A percentile compares a stretch with the other conserved stretches of the same genome.
These are phyloP conservation scores for Aquatica leii DNA, from an alignment of 2,888 invertebrate genomes.

Conservation along the genomic window DNA sequence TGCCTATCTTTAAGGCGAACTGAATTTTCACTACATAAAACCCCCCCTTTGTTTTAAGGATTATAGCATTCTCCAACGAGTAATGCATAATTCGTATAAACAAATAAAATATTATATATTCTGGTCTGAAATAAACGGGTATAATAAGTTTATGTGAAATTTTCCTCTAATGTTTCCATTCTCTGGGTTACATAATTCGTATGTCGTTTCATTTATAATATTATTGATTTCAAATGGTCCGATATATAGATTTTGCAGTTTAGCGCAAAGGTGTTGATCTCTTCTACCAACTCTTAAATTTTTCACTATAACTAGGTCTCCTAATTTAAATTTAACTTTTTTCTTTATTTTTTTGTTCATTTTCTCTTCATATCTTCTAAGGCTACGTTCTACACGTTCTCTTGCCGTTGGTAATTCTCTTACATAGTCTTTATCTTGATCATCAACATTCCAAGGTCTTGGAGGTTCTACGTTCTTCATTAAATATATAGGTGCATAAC, in stretches of 20 bases:
- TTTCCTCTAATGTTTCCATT: background rate
- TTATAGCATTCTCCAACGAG: no score
- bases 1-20: no score
- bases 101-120: no score
- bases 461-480: background rate
- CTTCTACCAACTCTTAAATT: conserved; percentile 1
- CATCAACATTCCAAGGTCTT: background rate
- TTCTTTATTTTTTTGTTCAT: background rate
- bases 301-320: background rate
- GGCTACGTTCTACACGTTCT: background rate
- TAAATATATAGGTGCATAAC: background rate
- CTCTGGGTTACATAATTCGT: background rate
- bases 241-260: background rate
- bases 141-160: no score
- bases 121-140: no score
- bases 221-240: background rate
- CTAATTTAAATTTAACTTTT: background rate
- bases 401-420: background rate
- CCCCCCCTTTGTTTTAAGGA: no score
- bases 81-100: no score
- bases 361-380: background rate
- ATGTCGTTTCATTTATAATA: background rate
- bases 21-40: no score
- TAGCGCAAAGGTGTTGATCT: background rate
- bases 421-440: background rate